Percentiles rank a stretch among this genome's conserved stretches.
Evolutionary conservation across 2,113 vertebrate species (phyloP).

Genomic region (Coptodon bakossiorum): DNA sequence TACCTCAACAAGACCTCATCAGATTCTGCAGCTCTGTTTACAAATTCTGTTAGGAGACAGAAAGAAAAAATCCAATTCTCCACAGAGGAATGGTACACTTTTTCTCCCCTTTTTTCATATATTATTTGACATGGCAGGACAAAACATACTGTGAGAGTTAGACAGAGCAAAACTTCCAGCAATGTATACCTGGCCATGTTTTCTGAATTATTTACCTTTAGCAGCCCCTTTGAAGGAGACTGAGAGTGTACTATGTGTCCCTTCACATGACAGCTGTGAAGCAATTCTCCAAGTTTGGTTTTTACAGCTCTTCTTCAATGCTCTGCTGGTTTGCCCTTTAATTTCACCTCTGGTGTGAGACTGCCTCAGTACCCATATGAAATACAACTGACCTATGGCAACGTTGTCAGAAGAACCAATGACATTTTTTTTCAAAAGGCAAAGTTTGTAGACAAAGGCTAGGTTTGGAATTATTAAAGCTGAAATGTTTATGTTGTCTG

Average conservation of each 20-base stretch:
- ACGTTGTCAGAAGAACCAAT: slow-evolving; percentile 27
- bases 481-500: slow-evolving; percentile 28
- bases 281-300: slow-evolving; percentile 47
- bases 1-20: slow-evolving; percentile 52
- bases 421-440: slow-evolving; percentile 25
- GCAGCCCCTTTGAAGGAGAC: slow-evolving; percentile 30
- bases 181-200: slow-evolving; percentile 29
- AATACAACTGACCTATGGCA: slow-evolving; percentile 51
- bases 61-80: slow-evolving; percentile 50
- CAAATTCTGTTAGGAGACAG: slow-evolving; percentile 44
- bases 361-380: slow-evolving; percentile 35
- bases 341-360: slow-evolving; percentile 53
- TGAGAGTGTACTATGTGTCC: slow-evolving; percentile 42
- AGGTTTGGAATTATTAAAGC: slow-evolving; percentile 1
- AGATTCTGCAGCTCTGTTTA: slow-evolving; percentile 53
- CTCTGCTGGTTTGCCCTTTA: slow-evolving; percentile 55
- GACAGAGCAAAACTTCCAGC: slow-evolving; percentile 36
- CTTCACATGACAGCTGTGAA: slow-evolving; percentile 47
- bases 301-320: slow-evolving; percentile 45
- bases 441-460: slow-evolving; percentile 27
- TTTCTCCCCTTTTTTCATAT: slow-evolving; percentile 35
- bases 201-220: slow-evolving; percentile 63
- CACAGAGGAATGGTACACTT: slow-evolving; percentile 12
- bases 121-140: slow-evolving; percentile 50
- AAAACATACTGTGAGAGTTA: slow-evolving; percentile 27